Conservation (phyloP, 2,797 vertebrate genomes). For the Phataginus tricuspis region DNA sequence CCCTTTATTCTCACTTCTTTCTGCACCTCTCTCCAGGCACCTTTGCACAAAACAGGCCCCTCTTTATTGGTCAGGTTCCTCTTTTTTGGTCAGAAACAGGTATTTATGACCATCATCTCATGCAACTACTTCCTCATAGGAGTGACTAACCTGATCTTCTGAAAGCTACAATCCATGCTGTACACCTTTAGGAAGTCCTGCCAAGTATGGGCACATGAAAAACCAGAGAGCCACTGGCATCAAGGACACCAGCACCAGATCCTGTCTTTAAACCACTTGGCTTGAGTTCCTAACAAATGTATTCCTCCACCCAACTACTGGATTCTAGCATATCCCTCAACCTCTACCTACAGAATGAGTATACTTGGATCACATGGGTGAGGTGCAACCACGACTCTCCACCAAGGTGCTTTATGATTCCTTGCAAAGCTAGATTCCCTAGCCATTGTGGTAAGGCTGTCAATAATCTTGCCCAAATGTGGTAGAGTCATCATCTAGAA, state of each 20-base stretch:
- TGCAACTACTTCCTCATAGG: not conserved
- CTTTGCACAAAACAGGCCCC: not conserved
- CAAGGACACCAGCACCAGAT: not conserved
- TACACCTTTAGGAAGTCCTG: not conserved
- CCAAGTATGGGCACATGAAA: not conserved
- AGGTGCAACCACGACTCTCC: not conserved
- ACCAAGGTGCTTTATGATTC: not conserved
- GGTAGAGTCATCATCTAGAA: not conserved
- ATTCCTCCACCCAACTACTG: not conserved
- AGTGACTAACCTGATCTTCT: not conserved
- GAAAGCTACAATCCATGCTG: not conserved
- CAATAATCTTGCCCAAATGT: constrained; percentile 13
- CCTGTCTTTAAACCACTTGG: not conserved
- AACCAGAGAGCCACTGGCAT: not conserved
- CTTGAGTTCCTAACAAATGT: constrained; percentile 36
- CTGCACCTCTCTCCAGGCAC: not conserved
- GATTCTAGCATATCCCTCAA: not conserved
- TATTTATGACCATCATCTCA: not conserved
- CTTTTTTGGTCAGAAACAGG: not conserved
- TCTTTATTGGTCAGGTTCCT: not conserved
- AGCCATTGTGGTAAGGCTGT: not conserved
- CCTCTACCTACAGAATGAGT: not conserved
- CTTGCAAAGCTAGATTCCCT: not conserved
- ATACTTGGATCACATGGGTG: not conserved
- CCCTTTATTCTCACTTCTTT: not conserved